phyloP scores from a whole-genome alignment of 2,113 vertebrate species.

The Lasiurus borealis region DNA sequence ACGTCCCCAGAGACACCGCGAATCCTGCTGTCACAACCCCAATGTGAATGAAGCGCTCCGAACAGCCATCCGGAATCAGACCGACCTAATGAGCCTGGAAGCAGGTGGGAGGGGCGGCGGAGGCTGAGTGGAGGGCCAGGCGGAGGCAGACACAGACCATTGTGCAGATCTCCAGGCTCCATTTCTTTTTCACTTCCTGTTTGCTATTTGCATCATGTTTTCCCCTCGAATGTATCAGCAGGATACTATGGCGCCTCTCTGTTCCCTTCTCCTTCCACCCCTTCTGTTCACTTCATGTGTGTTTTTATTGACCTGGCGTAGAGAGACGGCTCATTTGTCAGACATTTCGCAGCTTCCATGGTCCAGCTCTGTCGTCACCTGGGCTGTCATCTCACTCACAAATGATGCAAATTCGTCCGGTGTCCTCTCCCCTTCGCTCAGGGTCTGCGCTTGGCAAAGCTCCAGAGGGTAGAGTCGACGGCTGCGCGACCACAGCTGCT shows the following conservation, averaged over 20 bases:
- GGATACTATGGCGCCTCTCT: conserved; percentile 3
- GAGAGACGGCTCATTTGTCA: background rate
- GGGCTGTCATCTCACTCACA: background rate
- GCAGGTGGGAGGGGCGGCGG: rapidly evolving
- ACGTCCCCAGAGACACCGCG: background rate
- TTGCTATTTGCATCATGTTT: conserved; percentile 27
- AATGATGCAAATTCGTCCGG: rapidly evolving
- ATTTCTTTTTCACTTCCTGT: background rate
- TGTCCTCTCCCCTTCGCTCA: rapidly evolving
- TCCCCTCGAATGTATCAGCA: background rate
- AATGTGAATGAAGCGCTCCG: background rate
- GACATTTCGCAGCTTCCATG: conserved; percentile 16
- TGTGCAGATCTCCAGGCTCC: background rate
- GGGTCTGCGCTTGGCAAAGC: background rate
- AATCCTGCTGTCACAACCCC: background rate
- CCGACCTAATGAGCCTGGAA: background rate
- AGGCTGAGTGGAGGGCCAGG: background rate
- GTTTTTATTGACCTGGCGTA: conserved; percentile 46
- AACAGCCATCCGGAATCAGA: background rate
- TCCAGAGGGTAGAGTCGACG: background rate
- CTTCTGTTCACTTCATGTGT: conserved; percentile 52
- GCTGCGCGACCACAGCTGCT: background rate
- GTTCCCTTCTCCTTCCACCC: background rate
- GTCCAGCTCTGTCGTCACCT: background rate
- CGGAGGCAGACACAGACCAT: background rate